phyloP scores from a whole-genome alignment of 1,140 invertebrate genomes.

The Papilio machaon region DNA sequence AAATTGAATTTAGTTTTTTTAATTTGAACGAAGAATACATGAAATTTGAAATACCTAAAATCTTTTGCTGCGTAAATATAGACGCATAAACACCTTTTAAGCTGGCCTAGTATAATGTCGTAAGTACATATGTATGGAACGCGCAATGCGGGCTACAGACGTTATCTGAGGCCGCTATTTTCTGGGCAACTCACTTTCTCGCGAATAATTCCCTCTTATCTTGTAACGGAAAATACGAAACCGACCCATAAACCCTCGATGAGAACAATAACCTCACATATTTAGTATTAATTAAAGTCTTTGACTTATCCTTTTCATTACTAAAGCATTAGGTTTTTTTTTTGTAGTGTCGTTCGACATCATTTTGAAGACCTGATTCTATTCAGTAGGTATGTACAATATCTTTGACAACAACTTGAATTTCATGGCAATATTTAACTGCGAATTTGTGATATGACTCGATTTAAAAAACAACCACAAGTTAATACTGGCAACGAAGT shows the following conservation, averaged over 20 bases:
- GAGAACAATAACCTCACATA: conserved; percentile 17
- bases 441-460: neutral
- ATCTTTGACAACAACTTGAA: neutral
- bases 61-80: conserved; percentile 24
- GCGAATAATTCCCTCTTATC: conserved; percentile 67
- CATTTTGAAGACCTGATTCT: neutral
- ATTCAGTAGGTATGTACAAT: neutral
- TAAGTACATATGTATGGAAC: conserved; percentile 46
- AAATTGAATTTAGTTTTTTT: conserved; percentile 25
- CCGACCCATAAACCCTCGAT: conserved; percentile 28
- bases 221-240: conserved; percentile 56
- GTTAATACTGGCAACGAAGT: neutral
- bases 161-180: conserved; percentile 56
- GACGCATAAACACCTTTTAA: conserved; percentile 17
- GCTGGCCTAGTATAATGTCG: conserved; percentile 45
- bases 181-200: conserved; percentile 61
- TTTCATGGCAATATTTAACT: neutral
- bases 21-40: too few species aligned
- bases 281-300: neutral
- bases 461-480: conserved; percentile 3
- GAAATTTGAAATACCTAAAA: too few species aligned
- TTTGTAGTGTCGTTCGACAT: neutral
- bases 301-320: neutral
- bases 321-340: neutral
- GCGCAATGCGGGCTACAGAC: conserved; percentile 64